Base-by-base conservation (phyloP, 2,113 vertebrate genomes). In the Corythaixoides concolor region DNA sequence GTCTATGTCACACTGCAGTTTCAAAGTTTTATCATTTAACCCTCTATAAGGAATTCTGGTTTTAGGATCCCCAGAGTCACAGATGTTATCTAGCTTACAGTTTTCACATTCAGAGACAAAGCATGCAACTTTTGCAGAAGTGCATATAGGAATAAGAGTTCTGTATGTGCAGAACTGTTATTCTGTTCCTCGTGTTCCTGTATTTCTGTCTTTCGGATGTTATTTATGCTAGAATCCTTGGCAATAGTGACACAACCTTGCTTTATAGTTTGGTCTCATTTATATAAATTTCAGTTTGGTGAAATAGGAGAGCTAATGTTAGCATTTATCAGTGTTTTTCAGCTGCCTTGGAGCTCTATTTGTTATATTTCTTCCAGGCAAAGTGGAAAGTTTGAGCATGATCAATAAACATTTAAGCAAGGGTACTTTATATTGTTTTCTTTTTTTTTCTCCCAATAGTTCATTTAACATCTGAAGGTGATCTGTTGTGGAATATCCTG, bases 311-410 rank as follows among this genome's bases (percentile, higher is more conserved):
- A 66, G 32, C 6, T 91, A 89, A 73, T 85, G 74, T 74, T 92
- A 93, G 32, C 73, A 95, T 92, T 96, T 92, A 89, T 95, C 85
- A 95, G n/a, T 62, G 79, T 12, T 93, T 78, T 93, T 62, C 82
- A 86, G 59, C 47, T 94, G 59, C 66, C 75, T 74, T 32, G 22
- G 12, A 50, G 69, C 45, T 73, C 15, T 91, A 72, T 80, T 72
- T 91, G 70, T 67, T 80, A 89, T 12, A 68, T 68, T 39, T 94
- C 60, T 91, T 81, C 56, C 37, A 80, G n/a, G 41, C 28, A 80
- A 89, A 94, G 45, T 50, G n/a, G n/a, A 91, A 88, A 94, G 73
- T 49, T 90, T 88, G 77, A 30, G 83, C 39, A 66, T 47, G 55
- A 94, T 86, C 93, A 92, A 96, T 92, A 95, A 95, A 85, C 67